Base-by-base conservation (phyloP, 2,113 vertebrate genomes). In the Prochilodus magdalenae region DNA sequence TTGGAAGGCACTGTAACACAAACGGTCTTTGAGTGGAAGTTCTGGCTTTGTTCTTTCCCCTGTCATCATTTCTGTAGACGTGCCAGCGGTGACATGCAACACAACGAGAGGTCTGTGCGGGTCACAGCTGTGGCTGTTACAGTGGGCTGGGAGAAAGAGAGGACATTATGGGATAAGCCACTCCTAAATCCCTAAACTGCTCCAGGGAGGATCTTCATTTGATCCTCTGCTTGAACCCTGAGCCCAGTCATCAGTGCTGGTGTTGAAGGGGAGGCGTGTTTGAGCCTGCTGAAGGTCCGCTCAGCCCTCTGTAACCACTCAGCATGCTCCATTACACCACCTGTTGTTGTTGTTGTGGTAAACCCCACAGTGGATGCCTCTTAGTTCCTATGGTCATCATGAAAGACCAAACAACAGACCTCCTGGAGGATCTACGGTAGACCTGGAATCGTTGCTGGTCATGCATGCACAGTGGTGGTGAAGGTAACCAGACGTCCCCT, bases 101-200 rank as follows among this genome's bases (percentile, higher is more conserved):
- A 57, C 51, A 53, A 44, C 49, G 49, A 51, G 49, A 51, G 49
- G 49, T 7, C 7, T 85, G 81, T 87, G 70, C 84, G 73, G 60
- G 55, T 79, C 83, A 88, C 85, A 84, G 88, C 89, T 87, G 84
- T 74, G 79, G 80, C 73, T 57, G 71, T 66, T 20, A 62, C n/a
- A 60, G 55, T 75, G 33, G 73, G 63, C 18, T 4, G 63, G 47
- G 36, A 29, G 24, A 60, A 53, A 22, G 27, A 15, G 12, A 22
- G 75, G 20, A 18, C 73, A 24, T 36, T 60, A 75, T 36, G 57
- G 29, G 24, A 75, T 60, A 60, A 59, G 29, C 30, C 18, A 65
- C 71, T 81, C 47, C 27, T 26, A 73, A 40, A 55, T 66, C 59
- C 22, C 20, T 40, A 22, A 81, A 24, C 26, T 24, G 40, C 29